These are phyloP conservation scores for Zygothrica quintamaculata DNA, from an alignment of 2,888 invertebrate genomes.

Conservation along the genomic window DNA sequence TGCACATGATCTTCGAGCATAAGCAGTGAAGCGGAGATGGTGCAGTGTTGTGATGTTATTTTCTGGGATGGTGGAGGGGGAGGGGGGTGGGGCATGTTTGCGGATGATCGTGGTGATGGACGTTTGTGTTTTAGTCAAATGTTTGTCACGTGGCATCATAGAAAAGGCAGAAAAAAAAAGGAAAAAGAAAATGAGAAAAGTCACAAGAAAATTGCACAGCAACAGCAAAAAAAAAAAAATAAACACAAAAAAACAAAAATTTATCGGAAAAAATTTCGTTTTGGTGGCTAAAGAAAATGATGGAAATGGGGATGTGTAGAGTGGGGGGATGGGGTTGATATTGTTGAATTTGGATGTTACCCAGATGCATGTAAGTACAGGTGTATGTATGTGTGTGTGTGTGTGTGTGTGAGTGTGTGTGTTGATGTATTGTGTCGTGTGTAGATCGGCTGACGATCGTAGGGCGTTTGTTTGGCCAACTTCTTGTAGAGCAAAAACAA, in stretches of 20 bases:
- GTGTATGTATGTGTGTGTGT: background rate
- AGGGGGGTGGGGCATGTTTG: background rate
- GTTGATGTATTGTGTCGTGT: background rate
- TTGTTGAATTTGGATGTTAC: conserved; percentile 38
- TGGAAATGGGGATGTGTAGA: conserved; percentile 2
- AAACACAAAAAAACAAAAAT: too few relatives aligned
- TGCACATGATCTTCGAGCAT: conserved; percentile 45
- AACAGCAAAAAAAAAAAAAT: conserved; percentile 52
- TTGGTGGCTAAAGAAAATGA: conserved; percentile 13
- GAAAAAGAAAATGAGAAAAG: too few relatives aligned
- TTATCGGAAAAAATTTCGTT: conserved; percentile 39
- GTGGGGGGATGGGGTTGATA: background rate
- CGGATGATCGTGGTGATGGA: background rate
- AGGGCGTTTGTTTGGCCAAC: conserved; percentile 50
- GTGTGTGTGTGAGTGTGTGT: background rate
- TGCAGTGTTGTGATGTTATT: background rate
- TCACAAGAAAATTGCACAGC: conserved; percentile 56
- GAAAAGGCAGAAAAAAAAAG: too few relatives aligned
- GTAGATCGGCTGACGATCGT: conserved; percentile 12
- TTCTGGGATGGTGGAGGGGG: background rate
- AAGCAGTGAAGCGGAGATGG: conserved; percentile 22
- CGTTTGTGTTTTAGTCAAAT: conserved; percentile 25
- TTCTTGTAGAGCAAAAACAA: conserved; percentile 45
- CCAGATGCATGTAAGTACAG: conserved; percentile 31
- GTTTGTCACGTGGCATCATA: conserved; percentile 52